These are phyloP conservation scores for Pristionchus pacificus DNA, from an alignment of 1,140 invertebrate species.

Conservation along the genomic window DNA sequence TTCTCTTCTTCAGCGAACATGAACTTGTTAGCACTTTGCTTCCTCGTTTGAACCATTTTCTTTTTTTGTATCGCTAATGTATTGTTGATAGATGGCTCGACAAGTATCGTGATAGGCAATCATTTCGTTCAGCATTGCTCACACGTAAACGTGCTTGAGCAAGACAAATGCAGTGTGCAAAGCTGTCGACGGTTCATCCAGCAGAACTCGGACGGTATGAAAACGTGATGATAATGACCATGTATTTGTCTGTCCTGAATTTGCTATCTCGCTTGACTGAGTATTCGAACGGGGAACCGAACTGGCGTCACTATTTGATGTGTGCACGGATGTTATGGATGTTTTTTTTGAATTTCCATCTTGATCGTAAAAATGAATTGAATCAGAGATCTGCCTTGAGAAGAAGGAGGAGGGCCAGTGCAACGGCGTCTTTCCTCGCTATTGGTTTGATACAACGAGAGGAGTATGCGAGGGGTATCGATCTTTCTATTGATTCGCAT, in stretches of 20 bases:
- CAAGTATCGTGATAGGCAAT: too few species aligned
- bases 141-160: constrained; percentile 53
- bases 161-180: constrained; percentile 48
- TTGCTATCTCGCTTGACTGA: too few species aligned
- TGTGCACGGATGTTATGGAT: background rate
- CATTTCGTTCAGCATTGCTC: constrained; percentile 39
- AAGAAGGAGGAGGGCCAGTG: constrained; percentile 63
- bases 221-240: too few species aligned
- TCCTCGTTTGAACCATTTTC: too few species aligned
- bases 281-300: too few species aligned
- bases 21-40: constrained; percentile 31
- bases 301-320: background rate
- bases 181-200: constrained; percentile 47
- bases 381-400: constrained; percentile 55
- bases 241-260: too few species aligned
- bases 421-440: constrained; percentile 64
- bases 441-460: constrained; percentile 63
- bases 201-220: constrained; percentile 50
- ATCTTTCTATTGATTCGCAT: background rate
- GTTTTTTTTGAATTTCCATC: too few species aligned
- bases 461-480: constrained; percentile 60
- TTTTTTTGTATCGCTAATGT: too few species aligned
- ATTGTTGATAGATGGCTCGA: too few species aligned
- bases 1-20: constrained; percentile 55
- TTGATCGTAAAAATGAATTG: too few species aligned